Evolutionary conservation across 2,797 vertebrate genomes (phyloP).

Genomic region (Anableps anableps): DNA sequence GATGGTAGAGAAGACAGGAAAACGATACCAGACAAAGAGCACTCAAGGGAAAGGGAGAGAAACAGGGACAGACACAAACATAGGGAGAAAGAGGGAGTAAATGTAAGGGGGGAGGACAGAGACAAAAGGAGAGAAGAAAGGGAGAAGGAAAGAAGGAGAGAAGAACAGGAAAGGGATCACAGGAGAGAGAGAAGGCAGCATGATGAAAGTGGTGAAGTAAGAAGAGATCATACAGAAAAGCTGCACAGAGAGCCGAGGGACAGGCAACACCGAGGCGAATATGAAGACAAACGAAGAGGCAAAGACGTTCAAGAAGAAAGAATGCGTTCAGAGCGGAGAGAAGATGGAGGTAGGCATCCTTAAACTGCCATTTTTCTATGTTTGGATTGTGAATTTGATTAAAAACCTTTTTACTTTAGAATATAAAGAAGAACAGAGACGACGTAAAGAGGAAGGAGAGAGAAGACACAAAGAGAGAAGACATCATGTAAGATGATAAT

Average conservation of each 20-base stretch:
- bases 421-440: constrained; percentile 61
- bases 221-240: constrained; percentile 34
- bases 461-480: constrained; percentile 71
- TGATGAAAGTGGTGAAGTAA: constrained; percentile 33
- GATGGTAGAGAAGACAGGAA: constrained; percentile 35
- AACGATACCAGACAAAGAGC: constrained; percentile 46
- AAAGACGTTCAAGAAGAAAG: constrained; percentile 68
- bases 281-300: constrained; percentile 54
- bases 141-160: constrained; percentile 57
- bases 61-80: constrained; percentile 70
- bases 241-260: constrained; percentile 55
- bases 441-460: constrained; percentile 76
- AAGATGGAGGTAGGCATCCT: constrained; percentile 59
- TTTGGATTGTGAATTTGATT: neutral
- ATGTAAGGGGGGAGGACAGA: constrained; percentile 43
- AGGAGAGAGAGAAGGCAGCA: constrained; percentile 46
- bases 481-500: constrained; percentile 62
- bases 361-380: neutral
- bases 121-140: constrained; percentile 68
- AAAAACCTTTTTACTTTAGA: constrained; percentile 60
- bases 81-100: constrained; percentile 63
- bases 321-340: constrained; percentile 60
- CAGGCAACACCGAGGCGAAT: constrained; percentile 42
- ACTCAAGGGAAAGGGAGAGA: constrained; percentile 56
- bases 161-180: constrained; percentile 49